These are phyloP conservation scores for Pangasius larnaudii DNA, from an alignment of 2,797 vertebrate genomes.

Conservation along the genomic window DNA sequence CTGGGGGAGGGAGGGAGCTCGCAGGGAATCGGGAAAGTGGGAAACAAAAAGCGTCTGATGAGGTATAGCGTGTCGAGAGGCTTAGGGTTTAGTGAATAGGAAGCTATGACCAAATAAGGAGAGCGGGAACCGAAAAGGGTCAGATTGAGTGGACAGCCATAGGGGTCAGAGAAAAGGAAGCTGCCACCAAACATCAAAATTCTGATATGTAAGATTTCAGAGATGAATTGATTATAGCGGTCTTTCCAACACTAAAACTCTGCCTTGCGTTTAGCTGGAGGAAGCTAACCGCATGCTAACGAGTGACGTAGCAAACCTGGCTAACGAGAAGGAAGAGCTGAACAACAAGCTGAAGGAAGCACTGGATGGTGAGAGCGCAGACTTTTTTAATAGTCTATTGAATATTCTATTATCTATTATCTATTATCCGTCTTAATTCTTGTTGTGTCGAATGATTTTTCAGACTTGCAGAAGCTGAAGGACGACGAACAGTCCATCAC, in stretches of 20 bases:
- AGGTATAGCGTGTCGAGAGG: not conserved
- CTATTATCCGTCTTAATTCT: not conserved
- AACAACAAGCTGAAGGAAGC: conserved; percentile 93
- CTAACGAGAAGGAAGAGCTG: conserved; percentile 96
- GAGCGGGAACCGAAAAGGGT: not conserved
- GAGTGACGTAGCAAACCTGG: conserved; percentile 92
- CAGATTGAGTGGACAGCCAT: not conserved
- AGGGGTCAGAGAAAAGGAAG: not conserved
- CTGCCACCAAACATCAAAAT: not conserved
- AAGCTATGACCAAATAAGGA: not conserved
- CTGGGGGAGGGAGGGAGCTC: no score
- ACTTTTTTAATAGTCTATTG: not conserved
- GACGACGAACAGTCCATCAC: conserved; percentile 86
- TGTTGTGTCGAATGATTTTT: not conserved
- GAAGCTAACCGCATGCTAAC: conserved; percentile 96
- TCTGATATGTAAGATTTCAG: not conserved
- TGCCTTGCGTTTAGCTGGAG: conserved; percentile 80
- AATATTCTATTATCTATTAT: no score
- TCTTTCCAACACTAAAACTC: not conserved
- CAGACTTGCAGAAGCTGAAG: conserved; percentile 85
- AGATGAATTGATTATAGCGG: not conserved
- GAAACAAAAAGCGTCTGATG: not conserved
- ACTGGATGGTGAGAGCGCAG: conserved; percentile 82
- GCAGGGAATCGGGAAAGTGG: not conserved
- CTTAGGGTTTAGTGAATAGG: not conserved